Conservation (phyloP, 2,888 invertebrate genomes). For the Ophion ventricosus region DNA sequence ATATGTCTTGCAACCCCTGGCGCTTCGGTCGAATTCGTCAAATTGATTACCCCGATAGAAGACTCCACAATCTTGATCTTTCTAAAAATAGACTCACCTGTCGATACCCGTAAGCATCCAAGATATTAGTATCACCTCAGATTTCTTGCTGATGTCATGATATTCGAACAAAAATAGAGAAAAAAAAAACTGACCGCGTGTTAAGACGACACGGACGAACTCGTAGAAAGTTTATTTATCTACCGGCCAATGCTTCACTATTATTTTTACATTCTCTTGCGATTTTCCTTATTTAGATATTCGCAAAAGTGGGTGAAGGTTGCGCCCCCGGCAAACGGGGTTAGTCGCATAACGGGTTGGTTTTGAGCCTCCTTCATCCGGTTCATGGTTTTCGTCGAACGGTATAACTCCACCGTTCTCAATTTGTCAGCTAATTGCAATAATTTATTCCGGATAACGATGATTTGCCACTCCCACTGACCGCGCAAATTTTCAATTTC, state of each 20-base stretch:
- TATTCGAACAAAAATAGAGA: background rate
- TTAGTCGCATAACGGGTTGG: slow-evolving; percentile 2
- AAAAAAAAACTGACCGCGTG: background rate
- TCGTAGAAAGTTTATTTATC: slow-evolving; percentile 31
- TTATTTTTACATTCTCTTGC: slow-evolving; percentile 10
- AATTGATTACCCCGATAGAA: background rate
- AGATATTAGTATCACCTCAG: slow-evolving; percentile 3
- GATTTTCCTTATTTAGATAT: slow-evolving; percentile 48
- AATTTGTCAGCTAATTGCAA: slow-evolving; percentile 18
- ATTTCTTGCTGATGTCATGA: slow-evolving; percentile 6
- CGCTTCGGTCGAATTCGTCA: background rate
- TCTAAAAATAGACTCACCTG: background rate
- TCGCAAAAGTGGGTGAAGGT: slow-evolving; percentile 55
- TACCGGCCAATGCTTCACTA: slow-evolving; percentile 1
- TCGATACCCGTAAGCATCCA: background rate
- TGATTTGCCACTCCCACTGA: background rate
- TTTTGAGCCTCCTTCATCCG: slow-evolving; percentile 23
- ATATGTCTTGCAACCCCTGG: background rate
- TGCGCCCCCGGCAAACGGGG: slow-evolving; percentile 22
- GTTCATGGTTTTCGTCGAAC: background rate
- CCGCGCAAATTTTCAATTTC: background rate
- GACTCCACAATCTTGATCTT: background rate
- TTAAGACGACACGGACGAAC: background rate
- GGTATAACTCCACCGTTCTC: slow-evolving; percentile 1
- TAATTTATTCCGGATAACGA: slow-evolving; percentile 28